Evolutionary conservation across 2,888 invertebrate species (phyloP), one percentile per base, ranked within the genome.

Genomic region (Adelognathus sp.): DNA sequence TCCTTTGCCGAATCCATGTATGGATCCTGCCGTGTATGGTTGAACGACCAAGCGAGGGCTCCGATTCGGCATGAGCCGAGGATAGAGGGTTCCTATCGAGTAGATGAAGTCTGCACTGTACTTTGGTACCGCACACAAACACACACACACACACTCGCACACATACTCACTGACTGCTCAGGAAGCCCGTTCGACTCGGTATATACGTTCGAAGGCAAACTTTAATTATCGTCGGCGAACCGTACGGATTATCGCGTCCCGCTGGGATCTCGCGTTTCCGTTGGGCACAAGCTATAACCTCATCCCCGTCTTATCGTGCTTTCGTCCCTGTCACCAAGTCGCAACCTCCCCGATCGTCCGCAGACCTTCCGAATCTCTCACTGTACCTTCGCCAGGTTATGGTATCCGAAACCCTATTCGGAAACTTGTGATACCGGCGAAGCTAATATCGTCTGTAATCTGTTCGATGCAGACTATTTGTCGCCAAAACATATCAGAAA

Each of bases 141-240:
- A 16, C 33, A 18, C 31, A 24, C 24, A 21, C 64, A 18, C 14
- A 46, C 33, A 24, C 44, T 2, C 46, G 11, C 16, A 64, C 36
- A 9, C 46, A 60, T 18, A 66, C 9, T 3, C 76, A 64, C 69
- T 33, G 16, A 50, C 41, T 33, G 39, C 41, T 50, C 18, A 9
- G 27, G 16, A 58, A 50, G 50, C 14, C n/a, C 24, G 1, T 18
- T 46, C 31, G 54, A 46, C 58, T 52, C 29, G 63, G 31, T n/a
- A 41, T 52, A n/a, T 60, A 31, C 72, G 69, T 78, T 69, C 69
- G 70, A 76, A 76, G 78, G 71, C 67, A 80, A 82, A 82, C 78
- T 82, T 82, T 79, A 82, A 82, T 82, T 82, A 82, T 76, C 67
- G 58, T 56, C 54, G 72, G 54, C 76, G 76, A 76, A 76, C 71